Conservation (phyloP, 1,140 invertebrate genomes). For the Lucilia cuprina region DNA sequence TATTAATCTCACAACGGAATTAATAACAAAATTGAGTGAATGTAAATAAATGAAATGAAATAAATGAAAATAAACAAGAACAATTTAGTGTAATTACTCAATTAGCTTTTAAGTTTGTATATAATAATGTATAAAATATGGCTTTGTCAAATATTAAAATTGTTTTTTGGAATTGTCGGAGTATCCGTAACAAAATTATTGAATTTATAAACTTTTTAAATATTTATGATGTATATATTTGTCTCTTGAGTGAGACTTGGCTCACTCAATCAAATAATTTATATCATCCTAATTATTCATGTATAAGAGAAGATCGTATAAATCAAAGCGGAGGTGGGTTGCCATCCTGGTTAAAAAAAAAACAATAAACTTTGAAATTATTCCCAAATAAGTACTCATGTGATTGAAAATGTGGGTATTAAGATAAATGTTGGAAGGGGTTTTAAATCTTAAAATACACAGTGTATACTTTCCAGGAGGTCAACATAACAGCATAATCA, state of each 20-base stretch:
- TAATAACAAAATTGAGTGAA: too few relatives aligned
- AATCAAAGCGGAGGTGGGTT: background rate
- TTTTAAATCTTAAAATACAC: background rate
- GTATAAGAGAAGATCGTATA: background rate
- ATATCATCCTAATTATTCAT: background rate
- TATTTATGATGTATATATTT: background rate
- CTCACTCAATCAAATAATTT: background rate
- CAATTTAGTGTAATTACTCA: slow-evolving; percentile 21
- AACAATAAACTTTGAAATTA: too few relatives aligned
- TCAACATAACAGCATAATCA: background rate
- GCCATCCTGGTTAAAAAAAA: too few relatives aligned
- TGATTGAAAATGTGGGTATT: background rate
- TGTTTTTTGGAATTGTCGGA: slow-evolving; percentile 19
- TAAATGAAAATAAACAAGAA: slow-evolving; percentile 8
- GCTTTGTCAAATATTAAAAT: background rate
- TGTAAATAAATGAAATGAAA: too few relatives aligned
- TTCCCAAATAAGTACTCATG: background rate
- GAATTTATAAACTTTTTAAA: slow-evolving; percentile 6
- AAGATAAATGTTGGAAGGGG: background rate
- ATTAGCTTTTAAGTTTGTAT: slow-evolving; percentile 29
- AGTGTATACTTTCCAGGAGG: background rate
- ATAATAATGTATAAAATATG: background rate
- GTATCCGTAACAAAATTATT: slow-evolving; percentile 11
- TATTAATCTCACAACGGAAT: too few relatives aligned
- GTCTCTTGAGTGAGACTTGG: background rate